These are phyloP conservation scores for Muraenolepis orangiensis DNA, from an alignment of 2,797 vertebrate species.

Conservation along the genomic window DNA sequence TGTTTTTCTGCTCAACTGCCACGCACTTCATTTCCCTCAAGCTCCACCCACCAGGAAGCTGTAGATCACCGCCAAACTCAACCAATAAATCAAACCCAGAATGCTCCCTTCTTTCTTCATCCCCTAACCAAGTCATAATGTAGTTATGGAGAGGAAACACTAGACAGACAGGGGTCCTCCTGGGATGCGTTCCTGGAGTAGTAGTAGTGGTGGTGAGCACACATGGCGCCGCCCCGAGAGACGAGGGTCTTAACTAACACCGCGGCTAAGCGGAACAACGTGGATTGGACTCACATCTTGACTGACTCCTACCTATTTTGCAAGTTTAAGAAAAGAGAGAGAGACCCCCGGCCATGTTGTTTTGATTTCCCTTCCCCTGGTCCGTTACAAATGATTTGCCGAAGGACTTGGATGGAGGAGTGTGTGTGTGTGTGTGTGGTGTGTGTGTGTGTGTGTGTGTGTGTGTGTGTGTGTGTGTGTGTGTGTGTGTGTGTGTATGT, in stretches of 20 bases:
- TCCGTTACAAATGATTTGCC: slow-evolving; percentile 24
- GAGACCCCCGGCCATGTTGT: slow-evolving; percentile 25
- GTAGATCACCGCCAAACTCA: background rate
- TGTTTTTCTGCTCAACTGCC: background rate
- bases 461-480: background rate
- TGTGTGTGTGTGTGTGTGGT: background rate
- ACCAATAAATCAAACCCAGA: background rate
- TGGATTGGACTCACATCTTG: background rate
- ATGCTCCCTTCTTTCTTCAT: background rate
- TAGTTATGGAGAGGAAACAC: no score
- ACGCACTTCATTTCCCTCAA: background rate
- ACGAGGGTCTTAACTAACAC: background rate
- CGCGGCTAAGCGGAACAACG: slow-evolving; percentile 15
- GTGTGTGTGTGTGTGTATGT: background rate
- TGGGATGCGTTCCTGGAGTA: background rate
- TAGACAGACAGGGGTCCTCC: background rate
- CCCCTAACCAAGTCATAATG: no score
- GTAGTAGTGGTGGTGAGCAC: no score
- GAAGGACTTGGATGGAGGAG: slow-evolving; percentile 16
- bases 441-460: background rate
- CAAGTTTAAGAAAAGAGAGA: background rate
- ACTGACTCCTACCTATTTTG: background rate
- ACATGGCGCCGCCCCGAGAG: background rate
- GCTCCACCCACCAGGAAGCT: background rate
- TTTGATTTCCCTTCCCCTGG: slow-evolving; percentile 32